These are phyloP conservation scores for Premnoplex brunnescens DNA, from an alignment of 2,797 vertebrate genomes.

Conservation along the genomic window DNA sequence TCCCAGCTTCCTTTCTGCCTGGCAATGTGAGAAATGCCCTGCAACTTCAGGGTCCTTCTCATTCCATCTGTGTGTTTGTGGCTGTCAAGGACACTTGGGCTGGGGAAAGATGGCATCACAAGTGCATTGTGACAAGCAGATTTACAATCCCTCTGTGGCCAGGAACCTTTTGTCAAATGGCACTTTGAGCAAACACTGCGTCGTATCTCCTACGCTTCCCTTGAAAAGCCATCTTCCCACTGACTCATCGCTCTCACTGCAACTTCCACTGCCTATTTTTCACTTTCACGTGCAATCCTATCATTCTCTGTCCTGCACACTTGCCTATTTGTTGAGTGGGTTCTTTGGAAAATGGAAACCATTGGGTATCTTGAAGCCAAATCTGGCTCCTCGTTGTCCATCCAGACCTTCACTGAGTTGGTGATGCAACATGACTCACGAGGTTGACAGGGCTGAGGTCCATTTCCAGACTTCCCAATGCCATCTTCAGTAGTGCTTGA, in stretches of 20 bases:
- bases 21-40: not conserved
- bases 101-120: not conserved
- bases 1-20: not conserved
- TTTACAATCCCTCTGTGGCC: not conserved
- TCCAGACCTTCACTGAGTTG: not conserved
- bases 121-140: not conserved
- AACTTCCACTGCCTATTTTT: not conserved
- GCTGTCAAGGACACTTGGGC: not conserved
- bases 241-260: not conserved
- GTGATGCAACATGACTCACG: accelerated
- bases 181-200: not conserved
- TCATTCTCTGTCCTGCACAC: not conserved
- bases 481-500: not conserved
- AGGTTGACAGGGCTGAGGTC: not conserved
- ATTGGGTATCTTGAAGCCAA: not conserved
- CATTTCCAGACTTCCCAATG: not conserved
- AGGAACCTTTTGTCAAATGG: not conserved
- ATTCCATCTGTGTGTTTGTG: not conserved
- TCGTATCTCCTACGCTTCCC: not conserved
- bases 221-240: not conserved
- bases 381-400: not conserved
- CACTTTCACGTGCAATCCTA: not conserved
- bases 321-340: not conserved
- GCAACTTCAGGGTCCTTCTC: not conserved
- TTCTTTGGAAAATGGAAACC: not conserved